Base-by-base conservation (phyloP, 2,113 vertebrate species). In the Callionymus lyra region DNA sequence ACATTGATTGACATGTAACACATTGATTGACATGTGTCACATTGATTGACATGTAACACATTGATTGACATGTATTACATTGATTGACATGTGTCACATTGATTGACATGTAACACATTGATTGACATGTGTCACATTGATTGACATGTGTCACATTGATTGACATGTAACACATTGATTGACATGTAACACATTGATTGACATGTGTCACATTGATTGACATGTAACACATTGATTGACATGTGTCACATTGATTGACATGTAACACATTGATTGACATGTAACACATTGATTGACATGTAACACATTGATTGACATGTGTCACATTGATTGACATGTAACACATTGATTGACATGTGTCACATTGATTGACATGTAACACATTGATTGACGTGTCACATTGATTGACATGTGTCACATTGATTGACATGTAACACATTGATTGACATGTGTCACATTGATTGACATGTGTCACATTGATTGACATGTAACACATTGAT, bases 371-470 rank as follows among this genome's bases (percentile, higher is more conserved):
- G n/a, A n/a, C n/a, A n/a, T n/a, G n/a, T n/a, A n/a, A n/a, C n/a
- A n/a, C n/a, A n/a, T n/a, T n/a, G n/a, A n/a, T n/a, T n/a, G n/a
- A n/a, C n/a, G n/a, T n/a, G n/a, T n/a, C n/a, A n/a, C n/a, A n/a
- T n/a, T n/a, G n/a, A n/a, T n/a, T n/a, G n/a, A n/a, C n/a, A n/a
- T n/a, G 12, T 35, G 34, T 35, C 12, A 6, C 10, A 4, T 35
- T n/a, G 14, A n/a, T 13, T 12, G 12, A 12, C 6, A 14, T 36
- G 11, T 2, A 13, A 13, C 34, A 36, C n/a, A 36, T 6, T 36
- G 34, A 9, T n/a, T n/a, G n/a, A n/a, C n/a, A n/a, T 14, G n/a
- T 38, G 10, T 38, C 6, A 15, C 11, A 98, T 6, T 1, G 13
- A 42, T 15, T 5, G 21, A 31, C 19, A 17, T 27, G 21, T 27